Conservation (phyloP, 2,888 invertebrate genomes). For the Microchrysa polita region DNA sequence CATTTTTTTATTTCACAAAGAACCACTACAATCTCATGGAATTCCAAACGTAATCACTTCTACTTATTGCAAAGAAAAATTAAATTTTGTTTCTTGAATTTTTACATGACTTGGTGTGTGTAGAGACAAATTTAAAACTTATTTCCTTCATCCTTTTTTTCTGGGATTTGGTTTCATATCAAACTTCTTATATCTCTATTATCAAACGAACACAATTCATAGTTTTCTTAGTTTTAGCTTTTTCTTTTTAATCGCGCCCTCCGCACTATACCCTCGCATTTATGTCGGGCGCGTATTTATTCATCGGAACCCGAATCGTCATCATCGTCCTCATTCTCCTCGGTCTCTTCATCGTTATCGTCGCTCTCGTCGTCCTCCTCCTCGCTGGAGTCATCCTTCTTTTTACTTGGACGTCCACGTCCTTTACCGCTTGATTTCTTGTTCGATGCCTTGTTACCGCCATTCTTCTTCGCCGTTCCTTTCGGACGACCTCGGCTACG, state of each 20-base stretch:
- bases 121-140: too few relatives aligned
- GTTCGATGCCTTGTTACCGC: slow-evolving; percentile 53
- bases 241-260: too few relatives aligned
- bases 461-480: slow-evolving; percentile 67
- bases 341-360: slow-evolving; percentile 52
- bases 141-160: too few relatives aligned
- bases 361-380: slow-evolving; percentile 53
- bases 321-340: slow-evolving; percentile 54
- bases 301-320: slow-evolving; percentile 54
- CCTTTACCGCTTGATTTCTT: slow-evolving; percentile 52
- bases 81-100: too few relatives aligned
- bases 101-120: too few relatives aligned
- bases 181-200: slow-evolving; percentile 9
- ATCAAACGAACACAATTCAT: slow-evolving; percentile 28
- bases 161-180: not conserved
- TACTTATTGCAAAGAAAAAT: too few relatives aligned
- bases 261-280: too few relatives aligned
- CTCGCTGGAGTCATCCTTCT: slow-evolving; percentile 54
- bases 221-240: not conserved
- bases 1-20: slow-evolving; percentile 14
- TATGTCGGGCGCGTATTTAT: slow-evolving; percentile 40
- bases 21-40: slow-evolving; percentile 8
- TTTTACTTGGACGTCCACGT: slow-evolving; percentile 53
- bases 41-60: too few relatives aligned
- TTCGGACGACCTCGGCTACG: slow-evolving; percentile 69